Percentiles rank a stretch among this genome's conserved stretches.
Evolutionary conservation across 2,797 vertebrate species (phyloP).

Genomic region (Eptatretus atami): DNA sequence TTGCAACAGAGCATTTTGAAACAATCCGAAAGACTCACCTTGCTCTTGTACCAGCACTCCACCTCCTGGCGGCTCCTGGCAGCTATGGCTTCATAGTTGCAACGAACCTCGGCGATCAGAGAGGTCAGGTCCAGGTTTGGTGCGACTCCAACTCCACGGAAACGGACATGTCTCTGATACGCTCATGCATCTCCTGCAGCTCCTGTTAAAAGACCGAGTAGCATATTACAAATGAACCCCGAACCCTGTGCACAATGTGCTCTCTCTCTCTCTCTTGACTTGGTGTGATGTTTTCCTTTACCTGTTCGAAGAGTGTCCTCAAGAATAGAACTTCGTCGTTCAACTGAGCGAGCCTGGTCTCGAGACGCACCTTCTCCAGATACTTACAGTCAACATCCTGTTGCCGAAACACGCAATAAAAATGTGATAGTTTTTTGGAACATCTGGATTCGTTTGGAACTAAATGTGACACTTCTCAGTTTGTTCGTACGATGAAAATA

Average conservation of each 20-base stretch:
- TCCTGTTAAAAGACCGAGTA: not conserved
- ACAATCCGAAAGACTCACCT: not conserved
- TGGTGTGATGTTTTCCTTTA: not conserved
- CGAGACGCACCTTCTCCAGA: slow-evolving; percentile 4
- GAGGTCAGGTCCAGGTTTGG: slow-evolving; percentile 3
- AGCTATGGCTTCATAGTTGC: not conserved
- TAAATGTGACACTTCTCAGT: too few relatives aligned
- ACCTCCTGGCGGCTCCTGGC: not conserved
- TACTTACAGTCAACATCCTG: slow-evolving; percentile 4
- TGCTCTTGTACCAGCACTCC: slow-evolving; percentile 5
- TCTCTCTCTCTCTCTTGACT: too few relatives aligned
- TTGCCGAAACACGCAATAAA: not conserved
- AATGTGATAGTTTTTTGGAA: too few relatives aligned
- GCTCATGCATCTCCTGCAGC: not conserved
- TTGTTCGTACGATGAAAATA: not conserved
- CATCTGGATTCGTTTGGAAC: too few relatives aligned
- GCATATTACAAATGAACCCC: not conserved
- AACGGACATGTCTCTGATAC: slow-evolving; percentile 1
- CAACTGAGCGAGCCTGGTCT: slow-evolving; percentile 1
- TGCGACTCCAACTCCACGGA: not conserved
- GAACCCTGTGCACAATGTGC: not conserved
- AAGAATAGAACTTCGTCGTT: not conserved
- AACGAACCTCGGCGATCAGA: slow-evolving; percentile 1
- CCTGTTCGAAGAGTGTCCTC: slow-evolving; percentile 1
- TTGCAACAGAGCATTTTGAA: too few relatives aligned